A percentile compares a stretch with the other conserved stretches of the same genome.
Conservation (phyloP, 2,888 invertebrate species). For the Drosophila mercatorum region DNA sequence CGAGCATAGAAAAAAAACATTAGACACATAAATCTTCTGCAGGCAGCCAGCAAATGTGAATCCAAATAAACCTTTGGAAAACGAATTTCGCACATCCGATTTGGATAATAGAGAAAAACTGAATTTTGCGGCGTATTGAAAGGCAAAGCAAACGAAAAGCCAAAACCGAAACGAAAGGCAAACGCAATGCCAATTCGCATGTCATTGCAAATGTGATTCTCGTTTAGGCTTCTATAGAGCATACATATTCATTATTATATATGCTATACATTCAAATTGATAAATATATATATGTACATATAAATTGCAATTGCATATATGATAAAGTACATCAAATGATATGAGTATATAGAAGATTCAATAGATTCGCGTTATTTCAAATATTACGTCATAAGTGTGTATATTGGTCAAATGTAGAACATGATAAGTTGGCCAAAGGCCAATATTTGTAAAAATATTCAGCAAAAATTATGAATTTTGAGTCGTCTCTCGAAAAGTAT, state of each 20-base stretch:
- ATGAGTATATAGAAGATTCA: background rate
- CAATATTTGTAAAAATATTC: constrained; percentile 33
- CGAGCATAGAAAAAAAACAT: background rate
- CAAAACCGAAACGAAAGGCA: background rate
- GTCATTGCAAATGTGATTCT: constrained; percentile 56
- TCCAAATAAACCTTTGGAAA: constrained; percentile 26
- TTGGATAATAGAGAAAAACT: constrained; percentile 5
- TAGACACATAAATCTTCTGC: constrained; percentile 34
- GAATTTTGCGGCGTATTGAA: constrained; percentile 6
- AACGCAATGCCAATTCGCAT: constrained; percentile 37
- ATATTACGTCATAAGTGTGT: constrained; percentile 54
- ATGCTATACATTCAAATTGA: background rate
- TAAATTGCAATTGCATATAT: background rate
- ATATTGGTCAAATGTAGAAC: constrained; percentile 29
- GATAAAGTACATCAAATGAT: constrained; percentile 1
- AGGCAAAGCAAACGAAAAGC: constrained; percentile 12
- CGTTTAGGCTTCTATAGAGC: constrained; percentile 30
- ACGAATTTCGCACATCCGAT: constrained; percentile 13
- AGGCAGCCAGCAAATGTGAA: constrained; percentile 11
- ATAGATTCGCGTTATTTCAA: constrained; percentile 19
- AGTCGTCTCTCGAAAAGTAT: background rate
- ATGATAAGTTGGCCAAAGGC: constrained; percentile 44
- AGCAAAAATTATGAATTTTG: constrained; percentile 1
- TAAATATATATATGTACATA: background rate
- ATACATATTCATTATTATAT: constrained; percentile 2